These are phyloP conservation scores for Ciconia nigra DNA, from an alignment of 2,797 vertebrate genomes.

Conservation along the genomic window DNA sequence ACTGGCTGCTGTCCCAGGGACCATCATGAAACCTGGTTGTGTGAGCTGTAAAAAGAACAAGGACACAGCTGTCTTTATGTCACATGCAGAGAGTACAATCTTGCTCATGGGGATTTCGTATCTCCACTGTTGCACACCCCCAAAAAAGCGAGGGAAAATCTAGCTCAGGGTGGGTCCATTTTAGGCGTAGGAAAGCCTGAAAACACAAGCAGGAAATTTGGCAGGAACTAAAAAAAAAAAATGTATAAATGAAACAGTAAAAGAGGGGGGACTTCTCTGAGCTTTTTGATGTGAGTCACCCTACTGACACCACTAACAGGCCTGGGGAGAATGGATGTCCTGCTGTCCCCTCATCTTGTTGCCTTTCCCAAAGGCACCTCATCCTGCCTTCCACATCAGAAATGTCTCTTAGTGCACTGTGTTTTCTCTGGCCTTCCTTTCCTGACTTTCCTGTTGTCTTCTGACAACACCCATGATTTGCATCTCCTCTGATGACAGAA, in stretches of 20 bases:
- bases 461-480: background rate
- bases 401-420: background rate
- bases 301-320: background rate
- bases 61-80: background rate
- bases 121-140: accelerated
- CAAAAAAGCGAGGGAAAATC: background rate
- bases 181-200: background rate
- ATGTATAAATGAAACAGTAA: background rate
- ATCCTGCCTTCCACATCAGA: background rate
- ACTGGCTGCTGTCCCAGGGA: background rate
- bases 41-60: background rate
- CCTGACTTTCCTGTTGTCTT: background rate
- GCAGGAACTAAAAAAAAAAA: background rate
- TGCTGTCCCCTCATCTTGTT: background rate
- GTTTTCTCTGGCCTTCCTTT: background rate
- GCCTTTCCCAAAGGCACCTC: background rate
- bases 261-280: accelerated
- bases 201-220: background rate
- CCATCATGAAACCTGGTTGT: background rate
- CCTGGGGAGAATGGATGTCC: background rate
- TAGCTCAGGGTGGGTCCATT: background rate
- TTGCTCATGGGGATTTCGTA: background rate
- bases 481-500: background rate
- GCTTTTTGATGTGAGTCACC: background rate
- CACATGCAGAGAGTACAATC: background rate